Conservation (phyloP, 1,140 invertebrate genomes). For the Antheraea pernyi region DNA sequence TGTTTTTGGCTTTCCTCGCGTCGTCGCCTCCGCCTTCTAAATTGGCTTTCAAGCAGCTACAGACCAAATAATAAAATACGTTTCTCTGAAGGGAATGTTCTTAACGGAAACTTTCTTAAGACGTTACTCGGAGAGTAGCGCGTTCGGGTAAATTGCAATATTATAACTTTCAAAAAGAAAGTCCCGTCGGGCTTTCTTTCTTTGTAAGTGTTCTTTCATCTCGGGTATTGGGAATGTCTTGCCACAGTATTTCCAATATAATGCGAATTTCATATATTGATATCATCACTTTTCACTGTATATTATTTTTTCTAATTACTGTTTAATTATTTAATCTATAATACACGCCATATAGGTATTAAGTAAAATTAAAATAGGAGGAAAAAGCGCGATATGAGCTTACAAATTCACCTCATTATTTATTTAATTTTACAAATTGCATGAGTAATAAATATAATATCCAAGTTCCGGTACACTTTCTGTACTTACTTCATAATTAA, state of each 20-base stretch:
- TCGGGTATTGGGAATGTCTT: not conserved
- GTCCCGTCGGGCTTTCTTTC: not conserved
- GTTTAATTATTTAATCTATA: too few species aligned
- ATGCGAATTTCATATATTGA: too few species aligned
- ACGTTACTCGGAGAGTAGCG: slow-evolving; percentile 8
- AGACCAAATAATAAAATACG: slow-evolving; percentile 27
- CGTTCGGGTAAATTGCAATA: slow-evolving; percentile 12
- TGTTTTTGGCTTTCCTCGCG: slow-evolving; percentile 33
- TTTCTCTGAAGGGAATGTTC: slow-evolving; percentile 11
- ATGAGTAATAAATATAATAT: too few species aligned
- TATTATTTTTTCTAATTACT: too few species aligned
- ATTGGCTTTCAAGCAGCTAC: slow-evolving; percentile 40
- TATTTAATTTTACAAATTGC: too few species aligned
- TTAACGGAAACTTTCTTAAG: slow-evolving; percentile 8
- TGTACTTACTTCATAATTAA: too few species aligned
- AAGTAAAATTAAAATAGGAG: too few species aligned
- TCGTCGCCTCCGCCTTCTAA: slow-evolving; percentile 28
- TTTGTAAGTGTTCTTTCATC: not conserved
- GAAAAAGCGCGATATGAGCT: too few species aligned
- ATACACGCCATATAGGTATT: too few species aligned
- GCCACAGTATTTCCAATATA: not conserved
- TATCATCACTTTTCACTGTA: too few species aligned
- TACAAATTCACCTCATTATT: too few species aligned
- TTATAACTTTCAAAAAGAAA: slow-evolving; percentile 16
- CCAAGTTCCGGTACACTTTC: too few species aligned